Evolutionary conservation across 2,797 vertebrate genomes (phyloP).

Genomic region (Neosalanx taihuensis): DNA sequence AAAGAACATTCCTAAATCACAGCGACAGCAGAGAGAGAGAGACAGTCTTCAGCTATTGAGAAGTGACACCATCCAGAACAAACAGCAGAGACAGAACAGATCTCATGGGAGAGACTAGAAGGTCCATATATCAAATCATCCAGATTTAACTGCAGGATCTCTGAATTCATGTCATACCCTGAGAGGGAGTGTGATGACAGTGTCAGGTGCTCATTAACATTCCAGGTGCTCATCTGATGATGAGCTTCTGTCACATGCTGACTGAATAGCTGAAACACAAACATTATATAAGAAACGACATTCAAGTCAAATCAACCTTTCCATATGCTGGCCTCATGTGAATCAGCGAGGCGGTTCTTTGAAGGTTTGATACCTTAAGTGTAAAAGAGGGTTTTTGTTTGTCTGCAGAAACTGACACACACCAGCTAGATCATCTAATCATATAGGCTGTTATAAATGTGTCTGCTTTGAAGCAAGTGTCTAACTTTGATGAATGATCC

Average conservation of each 20-base stretch:
- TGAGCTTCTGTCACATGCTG: background rate
- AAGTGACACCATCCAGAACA: background rate
- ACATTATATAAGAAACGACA: background rate
- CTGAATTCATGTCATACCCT: background rate
- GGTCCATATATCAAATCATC: conserved; percentile 2
- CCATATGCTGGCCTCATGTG: background rate
- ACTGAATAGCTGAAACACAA: background rate
- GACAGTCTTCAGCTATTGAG: background rate
- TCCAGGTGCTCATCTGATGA: background rate
- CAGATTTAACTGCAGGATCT: background rate
- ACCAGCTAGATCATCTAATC: conserved; percentile 3
- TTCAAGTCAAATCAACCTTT: background rate
- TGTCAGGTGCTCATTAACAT: background rate
- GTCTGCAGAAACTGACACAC: background rate
- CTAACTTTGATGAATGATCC: conserved; percentile 26
- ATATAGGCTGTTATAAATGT: background rate
- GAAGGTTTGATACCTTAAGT: too few relatives aligned
- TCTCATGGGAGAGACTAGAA: background rate
- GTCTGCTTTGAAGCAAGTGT: background rate
- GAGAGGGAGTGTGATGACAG: background rate
- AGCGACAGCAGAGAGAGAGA: background rate
- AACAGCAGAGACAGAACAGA: background rate
- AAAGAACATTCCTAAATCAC: background rate
- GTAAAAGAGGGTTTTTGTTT: too few relatives aligned
- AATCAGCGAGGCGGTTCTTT: too few relatives aligned